A percentile compares a stretch with the other conserved stretches of the same genome.
phyloP scores from a whole-genome alignment of 2,113 vertebrate genomes.

The Lepus timidus region DNA sequence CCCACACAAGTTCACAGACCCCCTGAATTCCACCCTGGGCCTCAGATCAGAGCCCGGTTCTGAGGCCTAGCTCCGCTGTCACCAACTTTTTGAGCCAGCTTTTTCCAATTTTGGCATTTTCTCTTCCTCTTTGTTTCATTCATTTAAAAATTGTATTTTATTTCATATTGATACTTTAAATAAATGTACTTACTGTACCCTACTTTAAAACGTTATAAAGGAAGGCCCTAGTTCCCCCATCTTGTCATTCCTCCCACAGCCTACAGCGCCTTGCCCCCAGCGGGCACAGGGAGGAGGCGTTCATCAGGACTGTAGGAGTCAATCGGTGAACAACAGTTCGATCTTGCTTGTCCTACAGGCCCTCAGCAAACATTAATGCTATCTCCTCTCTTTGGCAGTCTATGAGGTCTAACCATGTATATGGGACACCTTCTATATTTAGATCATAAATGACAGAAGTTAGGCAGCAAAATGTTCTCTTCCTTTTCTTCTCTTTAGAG shows the following conservation, averaged over 20 bases:
- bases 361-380: not conserved
- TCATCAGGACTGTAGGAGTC: not conserved
- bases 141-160: not conserved
- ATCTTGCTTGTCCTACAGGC: not conserved
- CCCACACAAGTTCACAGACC: not conserved
- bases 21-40: not conserved
- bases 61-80: not conserved
- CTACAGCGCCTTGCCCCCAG: not conserved
- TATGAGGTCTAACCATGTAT: slow-evolving; percentile 8
- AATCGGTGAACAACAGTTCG: not conserved
- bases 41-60: not conserved
- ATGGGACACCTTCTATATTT: not conserved
- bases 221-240: not conserved
- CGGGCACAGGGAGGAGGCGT: not conserved
- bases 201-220: not conserved
- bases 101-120: not conserved
- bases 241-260: not conserved
- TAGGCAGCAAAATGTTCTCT: slow-evolving; percentile 21
- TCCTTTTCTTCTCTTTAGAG: not conserved
- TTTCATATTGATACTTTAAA: slow-evolving; percentile 2
- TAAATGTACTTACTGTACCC: not conserved
- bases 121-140: not conserved
- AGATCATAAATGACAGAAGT: not conserved
- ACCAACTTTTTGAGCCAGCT: not conserved
- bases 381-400: slow-evolving; percentile 13